Conservation (phyloP, 92 coral and sea anemone genomes). For the Epizoanthus scotinus region DNA sequence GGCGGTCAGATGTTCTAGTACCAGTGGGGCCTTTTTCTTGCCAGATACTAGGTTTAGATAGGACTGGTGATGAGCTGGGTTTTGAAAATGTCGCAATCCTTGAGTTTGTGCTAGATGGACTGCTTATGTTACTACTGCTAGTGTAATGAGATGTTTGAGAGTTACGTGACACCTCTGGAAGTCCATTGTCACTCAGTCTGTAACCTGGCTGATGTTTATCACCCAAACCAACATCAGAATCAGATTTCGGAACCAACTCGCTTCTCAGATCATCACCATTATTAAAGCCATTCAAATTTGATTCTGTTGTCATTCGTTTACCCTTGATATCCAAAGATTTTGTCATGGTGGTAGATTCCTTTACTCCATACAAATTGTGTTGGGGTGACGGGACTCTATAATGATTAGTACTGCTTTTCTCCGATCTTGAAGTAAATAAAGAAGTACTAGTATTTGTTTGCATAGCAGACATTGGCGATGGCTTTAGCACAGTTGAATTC, state of each 20-base stretch:
- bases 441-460: conserved; percentile 30
- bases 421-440: conserved; percentile 19
- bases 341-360: not conserved
- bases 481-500: conserved; percentile 10
- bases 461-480: conserved; percentile 23
- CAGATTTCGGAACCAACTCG: not conserved
- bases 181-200: not conserved
- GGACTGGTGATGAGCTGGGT: conserved; percentile 1
- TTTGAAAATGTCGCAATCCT: not conserved
- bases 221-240: not conserved
- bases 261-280: not conserved
- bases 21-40: conserved; percentile 33
- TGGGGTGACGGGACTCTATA: not conserved
- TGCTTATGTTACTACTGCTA: not conserved
- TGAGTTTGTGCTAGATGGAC: not conserved
- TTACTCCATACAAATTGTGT: not conserved
- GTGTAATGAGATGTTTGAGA: not conserved
- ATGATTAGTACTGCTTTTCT: not conserved
- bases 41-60: conserved; percentile 7
- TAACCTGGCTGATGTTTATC: not conserved
- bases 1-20: conserved; percentile 59
- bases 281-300: not conserved
- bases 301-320: not conserved
- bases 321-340: not conserved
- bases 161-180: not conserved